A percentile compares a stretch with the other conserved stretches of the same genome.
These are phyloP conservation scores for Drosophila diplacantha DNA, from an alignment of 2,888 invertebrate species.

Conservation along the genomic window DNA sequence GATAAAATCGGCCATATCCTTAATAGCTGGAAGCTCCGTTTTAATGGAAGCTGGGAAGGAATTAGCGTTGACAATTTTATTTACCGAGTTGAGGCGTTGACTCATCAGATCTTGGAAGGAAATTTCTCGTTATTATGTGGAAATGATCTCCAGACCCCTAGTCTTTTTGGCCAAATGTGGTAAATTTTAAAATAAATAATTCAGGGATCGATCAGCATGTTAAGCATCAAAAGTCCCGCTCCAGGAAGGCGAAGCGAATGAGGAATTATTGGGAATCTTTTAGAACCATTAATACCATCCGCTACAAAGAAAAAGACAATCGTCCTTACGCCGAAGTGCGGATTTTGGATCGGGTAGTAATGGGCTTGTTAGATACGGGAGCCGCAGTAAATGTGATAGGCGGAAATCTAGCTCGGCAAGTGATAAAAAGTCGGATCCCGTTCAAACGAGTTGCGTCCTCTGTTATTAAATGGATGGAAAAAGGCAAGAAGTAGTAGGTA, in stretches of 20 bases:
- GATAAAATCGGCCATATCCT: background rate
- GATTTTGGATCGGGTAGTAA: background rate
- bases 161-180: background rate
- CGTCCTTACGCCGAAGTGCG: background rate
- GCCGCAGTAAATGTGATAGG: background rate
- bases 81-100: background rate
- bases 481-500: background rate
- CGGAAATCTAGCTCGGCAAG: background rate
- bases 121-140: background rate
- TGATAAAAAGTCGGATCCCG: background rate
- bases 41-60: too few species aligned
- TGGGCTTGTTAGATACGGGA: background rate
- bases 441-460: background rate
- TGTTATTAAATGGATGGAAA: conserved; percentile 3
- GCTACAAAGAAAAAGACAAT: background rate
- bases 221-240: too few species aligned
- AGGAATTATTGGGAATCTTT: background rate
- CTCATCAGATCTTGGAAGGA: background rate
- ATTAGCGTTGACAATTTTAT: background rate
- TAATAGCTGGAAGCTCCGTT: background rate
- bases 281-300: background rate
- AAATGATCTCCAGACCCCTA: background rate
- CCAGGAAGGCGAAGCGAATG: too few species aligned
- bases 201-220: too few species aligned
- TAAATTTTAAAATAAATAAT: too few species aligned